phyloP scores from a whole-genome alignment of 2,797 vertebrate genomes.

The Aphelocoma californica region DNA sequence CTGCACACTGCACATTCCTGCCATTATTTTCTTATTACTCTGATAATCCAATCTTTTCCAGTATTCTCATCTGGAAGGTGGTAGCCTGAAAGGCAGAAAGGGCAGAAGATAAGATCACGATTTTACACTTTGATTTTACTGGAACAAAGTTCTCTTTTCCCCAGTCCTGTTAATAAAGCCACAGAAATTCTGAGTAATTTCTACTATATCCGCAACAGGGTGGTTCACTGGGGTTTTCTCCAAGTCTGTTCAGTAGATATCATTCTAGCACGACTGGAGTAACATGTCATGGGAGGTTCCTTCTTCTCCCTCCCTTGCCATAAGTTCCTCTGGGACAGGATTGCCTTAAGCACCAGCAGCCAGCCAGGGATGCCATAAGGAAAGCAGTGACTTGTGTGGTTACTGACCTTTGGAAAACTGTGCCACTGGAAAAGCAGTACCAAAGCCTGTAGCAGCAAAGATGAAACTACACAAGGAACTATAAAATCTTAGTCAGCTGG shows the following conservation, averaged over 20 bases:
- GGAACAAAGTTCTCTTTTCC: not conserved
- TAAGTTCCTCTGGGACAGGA: not conserved
- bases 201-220: not conserved
- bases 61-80: not conserved
- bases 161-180: not conserved
- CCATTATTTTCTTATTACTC: not conserved
- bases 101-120: not conserved
- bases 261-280: not conserved
- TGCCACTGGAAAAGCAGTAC: not conserved
- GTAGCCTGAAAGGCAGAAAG: not conserved
- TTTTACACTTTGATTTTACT: not conserved
- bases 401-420: slow-evolving; percentile 3
- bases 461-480: not conserved
- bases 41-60: not conserved
- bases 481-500: not conserved
- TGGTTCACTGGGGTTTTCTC: not conserved
- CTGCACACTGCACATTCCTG: not conserved
- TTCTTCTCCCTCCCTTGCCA: not conserved
- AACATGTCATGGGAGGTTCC: not conserved
- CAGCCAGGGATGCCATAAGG: not conserved
- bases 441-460: not conserved
- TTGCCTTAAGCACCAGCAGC: not conserved
- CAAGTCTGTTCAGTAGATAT: not conserved
- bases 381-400: not conserved
- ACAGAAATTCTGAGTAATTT: not conserved